Evolutionary conservation across 2,888 invertebrate species (phyloP), one percentile per base, ranked within the genome.

Genomic region (Sisyra terminalis): DNA sequence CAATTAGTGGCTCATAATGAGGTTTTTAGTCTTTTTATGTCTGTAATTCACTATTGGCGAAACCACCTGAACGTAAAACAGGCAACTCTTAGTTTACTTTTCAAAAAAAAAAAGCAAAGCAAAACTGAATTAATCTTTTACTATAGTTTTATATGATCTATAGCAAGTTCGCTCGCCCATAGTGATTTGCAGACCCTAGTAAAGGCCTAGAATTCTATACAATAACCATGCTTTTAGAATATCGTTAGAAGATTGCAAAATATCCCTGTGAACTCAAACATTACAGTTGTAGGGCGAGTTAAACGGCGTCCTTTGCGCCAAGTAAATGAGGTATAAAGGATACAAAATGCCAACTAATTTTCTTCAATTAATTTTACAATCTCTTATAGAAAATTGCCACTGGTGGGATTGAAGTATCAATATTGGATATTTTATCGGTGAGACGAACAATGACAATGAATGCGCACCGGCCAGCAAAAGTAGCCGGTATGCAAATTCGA

Each of bases 1-100:
- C 80, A 81, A 55, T 56, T 76, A 36, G 60, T 72, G 38, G 49
- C 68, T 17, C 58, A 64, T 14, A 54, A 61, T 18, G 53, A 58
- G 45, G 61, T 61, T 48, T 47, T 49, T 45, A 38, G 29, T 35
- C 15, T 9, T 39, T 15, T n/a, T n/a, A n/a, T 41, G 14, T 41
- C 6, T 8, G n/a, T n/a, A 13, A 31, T 40, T 29, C 3, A 31
- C n/a, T n/a, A 13, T 31, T 41, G 4, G 13, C 9, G 3, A 32
- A 32, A 32, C 6, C 2, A 17, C 15, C n/a, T 38, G n/a, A 10
- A n/a, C n/a, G n/a, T n/a, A n/a, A n/a, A n/a, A n/a, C n/a, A n/a
- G n/a, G n/a, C n/a, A n/a, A n/a, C n/a, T n/a, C n/a, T n/a, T n/a
- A n/a, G n/a, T n/a, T n/a, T n/a, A n/a, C 9, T 35, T n/a, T 29